Base-by-base conservation (phyloP, 2,888 invertebrate species). In the Cloeon dipterum region DNA sequence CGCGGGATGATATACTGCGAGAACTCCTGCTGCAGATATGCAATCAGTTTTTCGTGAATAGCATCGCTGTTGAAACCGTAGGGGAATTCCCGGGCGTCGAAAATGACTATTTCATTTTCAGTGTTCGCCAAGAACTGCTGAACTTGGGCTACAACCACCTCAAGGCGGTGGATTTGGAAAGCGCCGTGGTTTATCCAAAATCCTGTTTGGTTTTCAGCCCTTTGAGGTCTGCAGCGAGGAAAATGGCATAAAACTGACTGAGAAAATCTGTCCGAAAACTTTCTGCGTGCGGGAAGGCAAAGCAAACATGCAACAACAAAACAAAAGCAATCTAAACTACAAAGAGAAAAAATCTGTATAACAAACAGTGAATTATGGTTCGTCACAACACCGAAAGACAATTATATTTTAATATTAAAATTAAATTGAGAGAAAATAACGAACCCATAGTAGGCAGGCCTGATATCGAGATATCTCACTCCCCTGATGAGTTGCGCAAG, bases 41-140 rank as follows among this genome's bases (percentile, higher is more conserved):
- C 41, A 5, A 57, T 50, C n/a, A 64, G 48, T 33, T 53, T 47
- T 1, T 47, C 37, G 42, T 63, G 62, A 4, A 48, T 44, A 2
- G 37, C 38, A 54, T 45, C 63, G 63, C 20, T 63, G 61, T 63
- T 38, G 10, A 23, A 37, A 25, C 67, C 67, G 13, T 62, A 55
- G n/a, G 67, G 66, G 47, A 69, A 68, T 45, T 63, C 63, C 45
- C 69, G 69, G 13, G 70, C 49, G 40, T 69, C 69, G 40, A 69
- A 56, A 32, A 69, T 62, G 2, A 69, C 57, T 41, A 70, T 65
- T 49, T 69, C 69, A 42, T 65, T 65, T 49, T 69, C 69, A 11
- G 68, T 68, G 42, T 61, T 59, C 21, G 56, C 49, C 3, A 70
- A 55, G 49, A 70, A 71, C 7, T 51, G 51, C 46, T 58, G 60